Conservation (phyloP, 1,140 invertebrate genomes). For the Holotrichia oblita region DNA sequence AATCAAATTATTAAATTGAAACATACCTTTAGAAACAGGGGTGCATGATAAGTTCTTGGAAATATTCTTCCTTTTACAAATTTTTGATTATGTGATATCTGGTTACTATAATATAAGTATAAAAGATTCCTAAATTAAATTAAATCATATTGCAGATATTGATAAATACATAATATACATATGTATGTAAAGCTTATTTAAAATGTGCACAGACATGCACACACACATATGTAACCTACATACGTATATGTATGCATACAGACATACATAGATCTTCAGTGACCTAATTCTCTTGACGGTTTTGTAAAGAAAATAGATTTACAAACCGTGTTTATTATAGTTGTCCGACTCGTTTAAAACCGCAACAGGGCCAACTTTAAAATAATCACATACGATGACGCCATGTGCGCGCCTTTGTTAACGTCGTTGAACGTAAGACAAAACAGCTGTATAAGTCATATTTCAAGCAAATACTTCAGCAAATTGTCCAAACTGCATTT, state of each 20-base stretch:
- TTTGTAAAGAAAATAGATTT: conserved; percentile 22
- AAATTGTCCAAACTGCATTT: neutral
- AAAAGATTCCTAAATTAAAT: no score
- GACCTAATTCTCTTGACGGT: conserved; percentile 7
- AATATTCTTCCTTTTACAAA: no score
- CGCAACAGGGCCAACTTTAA: conserved; percentile 29
- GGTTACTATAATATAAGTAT: no score
- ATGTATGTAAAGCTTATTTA: neutral
- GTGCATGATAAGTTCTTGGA: no score
- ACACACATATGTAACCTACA: neutral
- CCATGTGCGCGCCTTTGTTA: conserved; percentile 13
- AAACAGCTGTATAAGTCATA: conserved; percentile 26
- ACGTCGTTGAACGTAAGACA: conserved; percentile 10
- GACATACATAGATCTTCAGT: neutral
- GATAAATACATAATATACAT: no score
- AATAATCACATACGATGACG: neutral
- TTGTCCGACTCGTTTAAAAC: conserved; percentile 18
- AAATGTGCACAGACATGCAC: neutral
- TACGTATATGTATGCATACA: neutral
- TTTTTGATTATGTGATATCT: no score
- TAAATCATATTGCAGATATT: no score
- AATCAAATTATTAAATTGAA: no score
- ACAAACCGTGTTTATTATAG: conserved; percentile 31
- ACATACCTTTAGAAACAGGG: no score
- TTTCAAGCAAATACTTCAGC: conserved; percentile 11